Percentiles rank a stretch among this genome's conserved stretches.
Conservation (phyloP, 2,888 invertebrate species). For the Oasisia sp. region DNA sequence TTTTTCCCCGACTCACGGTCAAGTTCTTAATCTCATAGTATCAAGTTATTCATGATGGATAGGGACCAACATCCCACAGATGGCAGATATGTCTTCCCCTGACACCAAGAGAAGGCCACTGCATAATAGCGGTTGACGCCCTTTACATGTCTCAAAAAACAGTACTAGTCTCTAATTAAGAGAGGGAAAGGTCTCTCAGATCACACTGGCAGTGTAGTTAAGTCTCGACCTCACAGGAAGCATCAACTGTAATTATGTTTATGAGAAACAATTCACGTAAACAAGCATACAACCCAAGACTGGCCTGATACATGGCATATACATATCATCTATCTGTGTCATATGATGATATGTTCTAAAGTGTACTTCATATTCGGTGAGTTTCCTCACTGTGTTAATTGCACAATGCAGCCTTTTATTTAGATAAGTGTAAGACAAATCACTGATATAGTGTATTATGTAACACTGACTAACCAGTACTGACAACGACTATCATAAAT, state of each 20-base stretch:
- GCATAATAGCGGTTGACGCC: neutral
- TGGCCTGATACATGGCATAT: no score
- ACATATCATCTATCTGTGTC: no score
- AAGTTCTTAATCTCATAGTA: neutral
- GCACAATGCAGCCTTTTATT: neutral
- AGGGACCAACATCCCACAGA: neutral
- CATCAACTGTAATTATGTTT: neutral
- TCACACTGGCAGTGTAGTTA: neutral
- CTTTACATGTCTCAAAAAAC: neutral
- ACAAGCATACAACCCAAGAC: no score
- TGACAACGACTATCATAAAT: neutral
- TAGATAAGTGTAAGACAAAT: neutral
- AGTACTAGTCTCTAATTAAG: neutral
- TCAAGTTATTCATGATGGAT: neutral
- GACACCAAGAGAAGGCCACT: neutral
- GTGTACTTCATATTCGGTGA: no score
- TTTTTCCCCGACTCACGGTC: neutral
- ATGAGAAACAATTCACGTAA: neutral
- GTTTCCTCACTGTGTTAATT: neutral
- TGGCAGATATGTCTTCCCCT: neutral
- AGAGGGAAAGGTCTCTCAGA: neutral
- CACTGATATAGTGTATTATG: neutral
- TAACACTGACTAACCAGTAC: neutral
- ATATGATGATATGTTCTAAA: no score
- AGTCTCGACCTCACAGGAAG: neutral